Evolutionary conservation across 2,888 invertebrate species (phyloP), one percentile per base, ranked within the genome.

Genomic region (Crepidodera aurea): DNA sequence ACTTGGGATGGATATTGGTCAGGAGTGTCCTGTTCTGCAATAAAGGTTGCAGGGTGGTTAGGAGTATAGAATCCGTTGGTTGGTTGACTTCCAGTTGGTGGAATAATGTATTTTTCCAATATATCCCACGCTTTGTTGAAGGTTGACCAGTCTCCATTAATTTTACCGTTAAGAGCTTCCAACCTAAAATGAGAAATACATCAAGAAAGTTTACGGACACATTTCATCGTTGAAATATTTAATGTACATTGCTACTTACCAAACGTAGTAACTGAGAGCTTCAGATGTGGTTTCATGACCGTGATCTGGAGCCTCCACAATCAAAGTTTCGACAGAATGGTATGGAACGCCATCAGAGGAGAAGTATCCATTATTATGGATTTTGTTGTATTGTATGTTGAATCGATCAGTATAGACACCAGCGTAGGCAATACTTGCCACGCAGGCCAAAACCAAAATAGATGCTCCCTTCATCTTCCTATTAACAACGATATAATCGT

Each of bases 271-370:
- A 55, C 70, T 70, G 68, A 61, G 66, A 10, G 71, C 69, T 62
- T 72, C 72, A 10, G 70, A 71, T 1, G 72, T 72, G 50, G 72
- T 72, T 63, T 71, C 69, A 51, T 72, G 72, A n/a, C 70, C 71
- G 29, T 71, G 62, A 53, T 71, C 70, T 32, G 71, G 71, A 44
- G 68, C 71, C 66, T 71, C 71, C 7, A 72, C 71, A 12, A 71
- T 65, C 13, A 72, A 44, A 22, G 72, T 72, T 69, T 72, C 72
- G 8, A 71, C 64, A 2, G 70, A 48, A 42, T 72, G 72, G 62
- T 71, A 72, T 7, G 72, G 72, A 13, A 72, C 55, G 22, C 72
- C 72, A 8, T 71, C 64, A 19, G 39, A 18, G n/a, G 71, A 71
- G 53, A 72, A 72, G 51, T 72, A 72, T 19, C 71, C 70, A 55